Conservation (phyloP, 2,797 vertebrate species). For the Xenopus petersii region DNA sequence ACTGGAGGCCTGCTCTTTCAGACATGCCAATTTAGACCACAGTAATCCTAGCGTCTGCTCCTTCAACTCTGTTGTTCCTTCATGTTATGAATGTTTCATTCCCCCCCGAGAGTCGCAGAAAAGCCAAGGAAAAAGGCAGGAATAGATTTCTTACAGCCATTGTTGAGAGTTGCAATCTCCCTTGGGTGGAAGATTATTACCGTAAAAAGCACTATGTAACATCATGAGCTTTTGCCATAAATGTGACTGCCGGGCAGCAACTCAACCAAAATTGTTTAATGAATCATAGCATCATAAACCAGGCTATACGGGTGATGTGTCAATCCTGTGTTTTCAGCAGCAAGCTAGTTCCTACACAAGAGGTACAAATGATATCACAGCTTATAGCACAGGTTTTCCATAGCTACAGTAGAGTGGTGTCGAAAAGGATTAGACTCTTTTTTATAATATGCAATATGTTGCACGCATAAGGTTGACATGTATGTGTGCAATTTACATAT, state of each 20-base stretch:
- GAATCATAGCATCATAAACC: slow-evolving; percentile 32
- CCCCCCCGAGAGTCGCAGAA: slow-evolving; percentile 41
- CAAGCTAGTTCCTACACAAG: not conserved
- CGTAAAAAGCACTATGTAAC: slow-evolving; percentile 43
- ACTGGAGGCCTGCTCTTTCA: slow-evolving; percentile 21
- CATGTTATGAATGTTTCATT: slow-evolving; percentile 48
- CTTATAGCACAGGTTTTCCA: not conserved
- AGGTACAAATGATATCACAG: not conserved
- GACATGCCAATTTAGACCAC: slow-evolving; percentile 39
- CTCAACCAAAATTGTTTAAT: slow-evolving; percentile 29
- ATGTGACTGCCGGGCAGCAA: slow-evolving; percentile 23
- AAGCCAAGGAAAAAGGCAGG: slow-evolving; percentile 41
- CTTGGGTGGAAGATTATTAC: slow-evolving; percentile 42
- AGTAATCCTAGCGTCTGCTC: slow-evolving; percentile 45
- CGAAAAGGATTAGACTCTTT: no score
- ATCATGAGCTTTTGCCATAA: slow-evolving; percentile 39
- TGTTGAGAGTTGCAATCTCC: slow-evolving; percentile 40
- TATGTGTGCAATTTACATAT: no score
- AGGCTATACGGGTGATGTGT: slow-evolving; percentile 14
- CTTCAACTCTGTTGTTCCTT: slow-evolving; percentile 36
- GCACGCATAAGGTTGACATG: no score
- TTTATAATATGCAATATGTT: no score
- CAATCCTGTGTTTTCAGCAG: slow-evolving; percentile 4
- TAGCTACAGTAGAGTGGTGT: not conserved
- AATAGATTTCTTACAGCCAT: slow-evolving; percentile 49